Evolutionary conservation across 2,113 vertebrate species (phyloP).

Genomic region (Tragelaphus buxtoni): DNA sequence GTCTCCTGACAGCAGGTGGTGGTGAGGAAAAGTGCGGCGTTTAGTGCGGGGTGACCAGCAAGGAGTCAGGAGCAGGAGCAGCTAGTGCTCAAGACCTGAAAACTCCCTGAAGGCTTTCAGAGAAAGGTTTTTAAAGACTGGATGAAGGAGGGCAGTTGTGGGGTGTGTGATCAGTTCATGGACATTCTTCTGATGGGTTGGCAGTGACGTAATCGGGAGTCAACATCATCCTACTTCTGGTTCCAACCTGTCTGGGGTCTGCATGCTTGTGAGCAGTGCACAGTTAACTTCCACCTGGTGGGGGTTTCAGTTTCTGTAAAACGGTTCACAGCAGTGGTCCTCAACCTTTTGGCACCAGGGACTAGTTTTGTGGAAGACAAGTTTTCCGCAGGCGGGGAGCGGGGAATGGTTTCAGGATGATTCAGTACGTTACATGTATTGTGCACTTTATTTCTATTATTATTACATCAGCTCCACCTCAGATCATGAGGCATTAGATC

Average conservation of each 20-base stretch:
- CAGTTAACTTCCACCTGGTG: not conserved
- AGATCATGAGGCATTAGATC: not conserved
- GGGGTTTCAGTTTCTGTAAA: not conserved
- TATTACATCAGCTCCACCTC: not conserved
- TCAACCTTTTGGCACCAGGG: not conserved
- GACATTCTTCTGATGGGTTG: not conserved
- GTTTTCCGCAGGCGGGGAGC: accelerated
- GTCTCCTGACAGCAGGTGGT: not conserved
- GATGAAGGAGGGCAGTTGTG: not conserved
- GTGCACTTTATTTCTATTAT: not conserved
- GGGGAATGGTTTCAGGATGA: not conserved
- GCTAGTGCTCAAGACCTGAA: not conserved
- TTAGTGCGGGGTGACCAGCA: not conserved
- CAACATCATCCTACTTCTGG: not conserved
- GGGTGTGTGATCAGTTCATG: not conserved
- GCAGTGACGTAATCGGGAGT: not conserved
- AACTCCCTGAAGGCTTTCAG: not conserved
- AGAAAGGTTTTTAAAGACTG: not conserved
- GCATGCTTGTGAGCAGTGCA: not conserved
- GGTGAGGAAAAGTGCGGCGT: accelerated
- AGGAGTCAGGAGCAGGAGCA: not conserved
- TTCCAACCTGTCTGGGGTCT: not conserved
- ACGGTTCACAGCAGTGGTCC: not conserved
- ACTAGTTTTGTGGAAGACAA: not conserved
- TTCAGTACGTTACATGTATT: not conserved